Evolutionary conservation across 1,140 invertebrate genomes (phyloP).

Genomic region (Stegodyphus dumicola): DNA sequence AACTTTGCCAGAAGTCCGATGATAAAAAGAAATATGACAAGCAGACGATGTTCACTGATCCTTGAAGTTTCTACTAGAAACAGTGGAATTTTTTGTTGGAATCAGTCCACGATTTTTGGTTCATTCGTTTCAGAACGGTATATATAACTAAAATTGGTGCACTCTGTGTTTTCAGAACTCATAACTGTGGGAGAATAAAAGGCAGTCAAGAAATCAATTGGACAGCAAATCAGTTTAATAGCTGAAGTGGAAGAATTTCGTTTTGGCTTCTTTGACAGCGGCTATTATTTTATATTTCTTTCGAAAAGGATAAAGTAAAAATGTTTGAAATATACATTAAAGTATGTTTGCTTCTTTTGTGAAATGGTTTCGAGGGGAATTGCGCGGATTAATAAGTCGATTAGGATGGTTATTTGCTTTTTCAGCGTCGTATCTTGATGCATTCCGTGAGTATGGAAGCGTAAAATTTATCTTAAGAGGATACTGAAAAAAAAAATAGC

Average conservation of each 20-base stretch:
- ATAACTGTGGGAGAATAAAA: constrained; percentile 17
- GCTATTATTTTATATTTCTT: constrained; percentile 45
- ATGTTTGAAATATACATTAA: constrained; percentile 4
- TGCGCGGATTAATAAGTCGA: constrained; percentile 15
- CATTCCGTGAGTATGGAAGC: not conserved
- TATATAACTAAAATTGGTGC: constrained; percentile 29
- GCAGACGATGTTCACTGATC: constrained; percentile 33
- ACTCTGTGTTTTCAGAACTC: constrained; percentile 1
- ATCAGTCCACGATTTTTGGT: constrained; percentile 37
- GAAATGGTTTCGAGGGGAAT: not conserved
- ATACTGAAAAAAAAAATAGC: too few species aligned
- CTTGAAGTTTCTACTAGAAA: constrained; percentile 22
- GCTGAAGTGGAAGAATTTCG: constrained; percentile 32
- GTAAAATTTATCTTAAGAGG: too few species aligned
- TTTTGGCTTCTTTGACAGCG: constrained; percentile 30
- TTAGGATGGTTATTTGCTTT: not conserved
- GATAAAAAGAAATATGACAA: constrained; percentile 50
- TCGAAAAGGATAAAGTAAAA: constrained; percentile 12
- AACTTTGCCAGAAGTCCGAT: constrained; percentile 21
- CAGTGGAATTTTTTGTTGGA: constrained; percentile 13
- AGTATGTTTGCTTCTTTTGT: not conserved
- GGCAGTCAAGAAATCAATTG: constrained; percentile 38
- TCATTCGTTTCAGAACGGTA: constrained; percentile 27
- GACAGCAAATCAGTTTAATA: constrained; percentile 47
- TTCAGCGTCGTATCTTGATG: not conserved